Conservation (phyloP, 2,888 invertebrate species). For the Synergus gifuensis region DNA sequence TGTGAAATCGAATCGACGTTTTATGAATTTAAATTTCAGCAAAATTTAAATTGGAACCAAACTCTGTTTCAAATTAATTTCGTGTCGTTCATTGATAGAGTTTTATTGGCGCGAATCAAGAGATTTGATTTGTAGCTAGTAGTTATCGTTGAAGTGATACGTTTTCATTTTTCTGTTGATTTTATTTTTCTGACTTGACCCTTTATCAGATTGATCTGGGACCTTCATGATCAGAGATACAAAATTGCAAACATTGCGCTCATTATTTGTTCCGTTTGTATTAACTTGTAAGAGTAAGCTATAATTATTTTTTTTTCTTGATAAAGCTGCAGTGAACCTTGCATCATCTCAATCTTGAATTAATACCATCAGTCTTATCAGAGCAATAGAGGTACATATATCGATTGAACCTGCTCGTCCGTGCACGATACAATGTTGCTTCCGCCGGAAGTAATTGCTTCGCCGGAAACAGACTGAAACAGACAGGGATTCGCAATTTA, state of each 20-base stretch:
- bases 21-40: background rate
- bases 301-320: background rate
- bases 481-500: constrained; percentile 63
- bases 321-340: background rate
- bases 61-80: constrained; percentile 1
- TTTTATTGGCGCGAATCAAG: background rate
- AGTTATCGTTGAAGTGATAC: background rate
- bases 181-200: background rate
- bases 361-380: constrained; percentile 20
- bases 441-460: constrained; percentile 66
- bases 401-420: constrained; percentile 44
- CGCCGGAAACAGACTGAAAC: constrained; percentile 63
- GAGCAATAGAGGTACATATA: constrained; percentile 48
- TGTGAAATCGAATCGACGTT: background rate
- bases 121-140: background rate
- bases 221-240: background rate
- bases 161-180: background rate
- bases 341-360: constrained; percentile 36
- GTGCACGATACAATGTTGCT: constrained; percentile 57
- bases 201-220: background rate
- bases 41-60: constrained; percentile 13
- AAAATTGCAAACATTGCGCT: constrained; percentile 46
- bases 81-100: background rate
- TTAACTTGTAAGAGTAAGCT: constrained; percentile 34
- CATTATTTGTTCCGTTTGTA: constrained; percentile 46